Evolutionary conservation across 2,113 vertebrate species (phyloP).

Genomic region (Podarcis muralis): DNA sequence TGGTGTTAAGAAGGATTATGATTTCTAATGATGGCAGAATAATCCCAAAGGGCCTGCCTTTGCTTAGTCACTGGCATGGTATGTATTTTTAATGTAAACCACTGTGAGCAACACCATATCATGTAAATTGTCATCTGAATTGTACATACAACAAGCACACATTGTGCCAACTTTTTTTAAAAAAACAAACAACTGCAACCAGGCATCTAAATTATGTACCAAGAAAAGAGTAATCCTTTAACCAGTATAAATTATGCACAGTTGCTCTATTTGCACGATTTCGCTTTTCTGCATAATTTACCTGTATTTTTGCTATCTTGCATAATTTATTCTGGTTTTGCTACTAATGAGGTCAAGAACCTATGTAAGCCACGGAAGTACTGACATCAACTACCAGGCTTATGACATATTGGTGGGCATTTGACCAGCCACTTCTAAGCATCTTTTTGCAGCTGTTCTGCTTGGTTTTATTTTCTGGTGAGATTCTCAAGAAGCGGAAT

Average conservation of each 20-base stretch:
- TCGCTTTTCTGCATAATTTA: neutral
- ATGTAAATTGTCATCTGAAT: neutral
- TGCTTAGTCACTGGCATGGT: neutral
- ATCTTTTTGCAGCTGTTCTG: too few relatives aligned
- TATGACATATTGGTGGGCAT: neutral
- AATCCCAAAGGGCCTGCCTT: neutral
- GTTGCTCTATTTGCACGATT: neutral
- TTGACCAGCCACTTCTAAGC: neutral
- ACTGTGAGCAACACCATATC: neutral
- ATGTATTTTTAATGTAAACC: neutral
- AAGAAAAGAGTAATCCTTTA: neutral
- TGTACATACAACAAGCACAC: neutral
- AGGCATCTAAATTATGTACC: neutral
- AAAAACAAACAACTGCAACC: neutral
- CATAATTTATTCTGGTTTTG: neutral
- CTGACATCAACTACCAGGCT: neutral
- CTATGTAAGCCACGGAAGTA: neutral
- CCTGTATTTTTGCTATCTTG: too few relatives aligned
- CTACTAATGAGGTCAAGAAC: neutral
- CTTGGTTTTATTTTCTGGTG: too few relatives aligned
- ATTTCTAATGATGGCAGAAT: neutral
- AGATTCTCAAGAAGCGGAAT: neutral
- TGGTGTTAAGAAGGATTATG: neutral
- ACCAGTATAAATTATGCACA: neutral
- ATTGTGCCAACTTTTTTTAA: neutral